Evolutionary conservation across 1,140 invertebrate genomes (phyloP), one percentile per base, ranked within the genome.

Genomic region (Drosophila guanche): DNA sequence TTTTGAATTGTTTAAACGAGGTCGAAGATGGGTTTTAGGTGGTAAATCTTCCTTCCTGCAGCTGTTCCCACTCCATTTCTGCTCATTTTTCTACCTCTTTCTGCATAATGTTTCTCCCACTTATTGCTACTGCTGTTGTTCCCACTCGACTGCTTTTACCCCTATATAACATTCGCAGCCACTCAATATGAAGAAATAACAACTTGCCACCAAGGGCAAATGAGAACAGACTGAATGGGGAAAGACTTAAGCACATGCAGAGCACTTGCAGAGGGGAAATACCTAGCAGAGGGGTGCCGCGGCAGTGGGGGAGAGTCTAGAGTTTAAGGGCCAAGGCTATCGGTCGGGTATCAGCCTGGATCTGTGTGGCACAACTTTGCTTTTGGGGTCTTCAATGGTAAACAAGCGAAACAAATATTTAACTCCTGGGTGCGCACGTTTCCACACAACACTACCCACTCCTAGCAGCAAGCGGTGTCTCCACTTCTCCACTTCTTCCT

Each of bases 151-250:
- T 47, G 42, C 22, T 43, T 66, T 37, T 43, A n/a, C 45, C 8
- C 23, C 42, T n/a, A 16, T 68, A 58, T 60, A n/a, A n/a, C 71
- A 66, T 60, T n/a, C 43, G 59, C 72, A 37, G 51, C 45, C 48
- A 67, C 78, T 88, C 83, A 75, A 88, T 86, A 86, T 86, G 81
- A 86, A 88, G 81, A 86, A 86, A 86, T 88, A 86, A 85, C 77
- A 86, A 86, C 73, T 78, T 66, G 73, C 76, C 71, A 14, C n/a
- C n/a, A 41, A 48, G 57, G 68, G 60, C 68, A 55, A 61, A 56
- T 73, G 58, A 47, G 60, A 45, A 60, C 59, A 33, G 10, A 12
- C 33, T 37, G 0, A 12, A 37, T 37, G 29, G 8, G 29, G 29
- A 33, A 8, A 3, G 2, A 8, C 3, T 8, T 8, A 3, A 33